A percentile compares a stretch with the other conserved stretches of the same genome.
phyloP scores from a whole-genome alignment of 2,113 vertebrate species.

The Manacus vitellinus region DNA sequence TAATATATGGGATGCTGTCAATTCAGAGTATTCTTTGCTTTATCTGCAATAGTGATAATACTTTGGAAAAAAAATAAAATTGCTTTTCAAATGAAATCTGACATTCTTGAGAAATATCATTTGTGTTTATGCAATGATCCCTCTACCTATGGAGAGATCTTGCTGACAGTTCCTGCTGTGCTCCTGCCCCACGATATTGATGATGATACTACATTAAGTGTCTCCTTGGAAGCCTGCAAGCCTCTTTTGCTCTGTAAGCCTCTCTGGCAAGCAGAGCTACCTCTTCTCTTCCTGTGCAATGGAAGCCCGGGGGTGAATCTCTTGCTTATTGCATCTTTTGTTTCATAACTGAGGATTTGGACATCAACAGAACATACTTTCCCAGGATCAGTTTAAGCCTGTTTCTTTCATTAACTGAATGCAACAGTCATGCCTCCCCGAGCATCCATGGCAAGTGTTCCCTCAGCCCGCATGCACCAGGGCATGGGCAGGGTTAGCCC shows the following conservation, averaged over 20 bases:
- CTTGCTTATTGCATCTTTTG: background rate
- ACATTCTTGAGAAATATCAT: background rate
- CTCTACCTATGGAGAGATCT: background rate
- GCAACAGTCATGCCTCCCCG: background rate
- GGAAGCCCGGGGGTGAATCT: accelerated
- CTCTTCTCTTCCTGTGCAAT: background rate
- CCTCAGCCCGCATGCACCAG: background rate
- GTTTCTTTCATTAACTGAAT: background rate
- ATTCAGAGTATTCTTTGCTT: background rate
- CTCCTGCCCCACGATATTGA: background rate
- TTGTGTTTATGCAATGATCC: background rate
- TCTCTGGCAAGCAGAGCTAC: background rate
- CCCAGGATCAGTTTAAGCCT: background rate
- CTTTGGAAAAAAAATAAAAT: background rate
- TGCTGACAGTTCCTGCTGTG: background rate
- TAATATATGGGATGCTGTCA: background rate
- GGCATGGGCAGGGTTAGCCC: background rate
- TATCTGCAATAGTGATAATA: background rate
- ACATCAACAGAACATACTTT: background rate
- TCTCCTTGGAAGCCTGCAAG: background rate
- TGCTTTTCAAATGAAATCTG: background rate
- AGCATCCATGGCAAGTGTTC: background rate
- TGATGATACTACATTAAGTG: background rate
- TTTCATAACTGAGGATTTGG: background rate
- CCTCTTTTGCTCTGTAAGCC: background rate